A percentile compares a stretch with the other conserved stretches of the same genome.
Evolutionary conservation across 1,140 invertebrate genomes (phyloP).

Genomic region (Drosophila melanogaster): DNA sequence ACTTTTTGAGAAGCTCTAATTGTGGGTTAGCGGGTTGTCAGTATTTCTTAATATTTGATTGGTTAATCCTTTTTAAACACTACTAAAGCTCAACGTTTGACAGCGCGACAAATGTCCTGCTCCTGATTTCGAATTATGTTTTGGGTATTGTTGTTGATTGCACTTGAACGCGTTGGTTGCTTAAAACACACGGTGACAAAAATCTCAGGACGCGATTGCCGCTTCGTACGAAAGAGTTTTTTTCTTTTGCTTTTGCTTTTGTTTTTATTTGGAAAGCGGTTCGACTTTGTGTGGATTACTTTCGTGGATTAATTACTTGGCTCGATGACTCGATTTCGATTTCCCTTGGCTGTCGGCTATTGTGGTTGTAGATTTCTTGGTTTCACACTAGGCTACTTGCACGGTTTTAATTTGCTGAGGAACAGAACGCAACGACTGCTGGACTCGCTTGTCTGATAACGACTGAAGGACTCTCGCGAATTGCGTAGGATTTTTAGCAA

Average conservation of each 20-base stretch:
- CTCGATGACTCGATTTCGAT: conserved; percentile 52
- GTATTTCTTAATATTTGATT: conserved; percentile 25
- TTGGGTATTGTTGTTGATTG: conserved; percentile 66
- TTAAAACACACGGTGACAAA: conserved; percentile 59
- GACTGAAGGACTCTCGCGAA: conserved; percentile 83
- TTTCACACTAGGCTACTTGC: conserved; percentile 84
- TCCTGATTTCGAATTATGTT: conserved; percentile 37
- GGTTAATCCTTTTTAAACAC: conserved; percentile 52
- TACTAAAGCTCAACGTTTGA: conserved; percentile 77
- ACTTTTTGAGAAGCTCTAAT: conserved; percentile 78
- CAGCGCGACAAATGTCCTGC: conserved; percentile 64
- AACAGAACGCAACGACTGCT: conserved; percentile 84
- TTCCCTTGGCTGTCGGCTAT: conserved; percentile 46
- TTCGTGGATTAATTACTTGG: conserved; percentile 15
- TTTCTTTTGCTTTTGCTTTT: not conserved
- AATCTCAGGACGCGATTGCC: conserved; percentile 56
- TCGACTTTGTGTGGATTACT: conserved; percentile 7
- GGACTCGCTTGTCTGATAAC: conserved; percentile 85
- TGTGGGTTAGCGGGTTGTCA: conserved; percentile 27
- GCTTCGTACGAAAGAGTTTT: conserved; percentile 28
- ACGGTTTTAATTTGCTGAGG: conserved; percentile 70
- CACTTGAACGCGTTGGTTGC: conserved; percentile 73
- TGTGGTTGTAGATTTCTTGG: conserved; percentile 43
- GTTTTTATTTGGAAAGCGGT: not conserved
- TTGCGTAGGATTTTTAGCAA: conserved; percentile 82